Evolutionary conservation across 2,797 vertebrate genomes (phyloP), one percentile per base, ranked within the genome.

Genomic region (Calcarius lapponicus): DNA sequence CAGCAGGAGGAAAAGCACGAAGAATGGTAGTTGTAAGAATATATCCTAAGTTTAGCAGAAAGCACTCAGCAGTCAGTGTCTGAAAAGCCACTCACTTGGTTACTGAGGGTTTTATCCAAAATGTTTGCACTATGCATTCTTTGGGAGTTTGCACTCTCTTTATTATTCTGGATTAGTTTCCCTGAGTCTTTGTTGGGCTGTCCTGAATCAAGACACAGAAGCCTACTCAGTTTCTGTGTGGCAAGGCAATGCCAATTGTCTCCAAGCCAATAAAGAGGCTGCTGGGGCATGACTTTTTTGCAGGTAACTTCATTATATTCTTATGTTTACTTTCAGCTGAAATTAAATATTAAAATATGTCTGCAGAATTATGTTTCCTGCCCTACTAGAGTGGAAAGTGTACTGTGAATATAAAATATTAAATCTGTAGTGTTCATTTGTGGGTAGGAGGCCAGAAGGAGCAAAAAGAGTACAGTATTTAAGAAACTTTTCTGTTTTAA

Each of bases 271-370:
- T 18, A 47, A 56, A 61, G 25, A 21, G 3, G 5, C 7, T 86
- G n/a, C 11, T 80, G n/a, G n/a, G 20, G 8, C 7, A 61, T 61
- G 14, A 21, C 43, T 21, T 72, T 70, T 88, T 71, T 82, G 43
- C 28, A 71, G 32, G 26, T 88, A 78, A 73, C 34, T 71, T 91
- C 29, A 64, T 86, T 86, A 53, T 67, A 88, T 51, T 86, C 88
- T 62, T 34, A 56, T 86, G 42, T 93, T 91, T 90, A 80, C 18
- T 91, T 94, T 86, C 53, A 78, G 58, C n/a, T 53, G 31, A 71
- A 91, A 80, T 94, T 60, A 96, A 91, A 94, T 96, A 87, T 92
- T 89, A 72, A 95, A 84, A 73, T 78, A 74, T 51, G 67, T 85
- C 85, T 80, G 82, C 34, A 51, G 83, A 85, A 92, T 72, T 93